A percentile compares a stretch with the other conserved stretches of the same genome.
phyloP scores from a whole-genome alignment of 2,797 vertebrate genomes.

The Parauchenoglanis ngamensis region DNA sequence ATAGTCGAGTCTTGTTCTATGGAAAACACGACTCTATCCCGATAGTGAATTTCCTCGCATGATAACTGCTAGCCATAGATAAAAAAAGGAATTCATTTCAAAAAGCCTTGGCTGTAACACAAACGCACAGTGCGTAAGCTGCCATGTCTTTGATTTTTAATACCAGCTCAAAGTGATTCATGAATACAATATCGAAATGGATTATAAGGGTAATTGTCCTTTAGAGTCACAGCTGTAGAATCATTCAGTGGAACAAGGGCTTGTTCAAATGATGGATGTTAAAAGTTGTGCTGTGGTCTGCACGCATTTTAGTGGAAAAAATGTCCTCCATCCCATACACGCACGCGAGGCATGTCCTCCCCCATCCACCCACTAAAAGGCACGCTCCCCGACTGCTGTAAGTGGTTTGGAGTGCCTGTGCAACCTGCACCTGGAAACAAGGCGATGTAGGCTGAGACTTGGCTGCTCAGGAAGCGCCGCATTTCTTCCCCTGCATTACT shows the following conservation, averaged over 20 bases:
- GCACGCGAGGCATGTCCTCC: constrained; percentile 43
- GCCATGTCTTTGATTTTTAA: constrained; percentile 24
- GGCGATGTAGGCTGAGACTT: constrained; percentile 28
- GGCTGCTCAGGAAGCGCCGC: constrained; percentile 38
- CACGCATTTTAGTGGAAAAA: constrained; percentile 49
- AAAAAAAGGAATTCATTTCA: constrained; percentile 42
- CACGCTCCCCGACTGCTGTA: constrained; percentile 48
- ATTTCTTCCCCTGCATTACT: constrained; percentile 42
- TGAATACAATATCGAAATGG: constrained; percentile 40
- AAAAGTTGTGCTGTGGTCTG: constrained; percentile 56
- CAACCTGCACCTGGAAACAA: constrained; percentile 55
- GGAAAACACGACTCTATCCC: constrained; percentile 10
- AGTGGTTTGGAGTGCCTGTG: constrained; percentile 50
- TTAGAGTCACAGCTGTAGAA: constrained; percentile 44
- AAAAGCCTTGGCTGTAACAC: constrained; percentile 33
- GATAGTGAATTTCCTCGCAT: constrained; percentile 33
- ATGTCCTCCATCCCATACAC: constrained; percentile 49
- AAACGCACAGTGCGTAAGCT: constrained; percentile 17
- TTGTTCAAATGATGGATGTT: constrained; percentile 49
- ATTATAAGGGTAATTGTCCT: constrained; percentile 41
- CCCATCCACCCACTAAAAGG: constrained; percentile 50
- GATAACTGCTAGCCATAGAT: constrained; percentile 37
- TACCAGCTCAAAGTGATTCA: constrained; percentile 27
- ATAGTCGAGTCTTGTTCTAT: not conserved
- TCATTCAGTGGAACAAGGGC: constrained; percentile 49